Percentiles rank a stretch among this genome's conserved stretches.
Evolutionary conservation across 2,888 invertebrate species (phyloP).

Genomic region (Himalopsyche anomala): DNA sequence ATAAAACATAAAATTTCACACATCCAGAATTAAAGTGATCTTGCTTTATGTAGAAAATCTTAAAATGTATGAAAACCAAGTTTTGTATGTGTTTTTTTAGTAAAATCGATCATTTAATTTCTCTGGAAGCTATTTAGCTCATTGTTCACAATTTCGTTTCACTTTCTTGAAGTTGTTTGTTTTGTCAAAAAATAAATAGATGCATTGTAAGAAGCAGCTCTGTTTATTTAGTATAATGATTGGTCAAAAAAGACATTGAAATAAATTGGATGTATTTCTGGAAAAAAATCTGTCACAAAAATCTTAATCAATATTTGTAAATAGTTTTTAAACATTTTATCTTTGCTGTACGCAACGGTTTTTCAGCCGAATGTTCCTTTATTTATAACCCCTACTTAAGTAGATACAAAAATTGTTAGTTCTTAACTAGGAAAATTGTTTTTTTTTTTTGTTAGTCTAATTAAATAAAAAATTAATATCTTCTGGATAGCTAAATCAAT

Average conservation of each 20-base stretch:
- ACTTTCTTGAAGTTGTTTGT: too few relatives aligned
- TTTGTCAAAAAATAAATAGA: neutral
- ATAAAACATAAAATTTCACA: too few relatives aligned
- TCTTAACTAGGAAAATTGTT: slow-evolving; percentile 64
- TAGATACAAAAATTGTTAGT: slow-evolving; percentile 63
- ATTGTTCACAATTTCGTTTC: too few relatives aligned
- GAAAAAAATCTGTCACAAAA: slow-evolving; percentile 48
- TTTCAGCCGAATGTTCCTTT: slow-evolving; percentile 64
- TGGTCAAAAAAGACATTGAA: slow-evolving; percentile 26
- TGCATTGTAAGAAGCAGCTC: neutral
- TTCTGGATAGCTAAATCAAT: slow-evolving; percentile 46
- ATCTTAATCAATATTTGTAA: slow-evolving; percentile 48
- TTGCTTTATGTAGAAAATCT: too few relatives aligned
- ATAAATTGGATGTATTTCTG: slow-evolving; percentile 37
- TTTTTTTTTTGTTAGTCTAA: slow-evolving; percentile 57
- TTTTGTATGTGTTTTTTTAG: too few relatives aligned
- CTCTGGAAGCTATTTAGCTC: too few relatives aligned
- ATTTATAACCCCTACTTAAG: slow-evolving; percentile 64
- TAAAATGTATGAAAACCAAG: too few relatives aligned
- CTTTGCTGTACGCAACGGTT: slow-evolving; percentile 53
- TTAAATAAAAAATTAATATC: slow-evolving; percentile 49
- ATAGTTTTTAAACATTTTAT: slow-evolving; percentile 17
- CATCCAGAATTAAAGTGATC: too few relatives aligned
- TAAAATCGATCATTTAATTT: too few relatives aligned
- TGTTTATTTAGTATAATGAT: neutral